Base-by-base conservation (phyloP, 2,797 vertebrate genomes). In the Hipposideros larvatus region DNA sequence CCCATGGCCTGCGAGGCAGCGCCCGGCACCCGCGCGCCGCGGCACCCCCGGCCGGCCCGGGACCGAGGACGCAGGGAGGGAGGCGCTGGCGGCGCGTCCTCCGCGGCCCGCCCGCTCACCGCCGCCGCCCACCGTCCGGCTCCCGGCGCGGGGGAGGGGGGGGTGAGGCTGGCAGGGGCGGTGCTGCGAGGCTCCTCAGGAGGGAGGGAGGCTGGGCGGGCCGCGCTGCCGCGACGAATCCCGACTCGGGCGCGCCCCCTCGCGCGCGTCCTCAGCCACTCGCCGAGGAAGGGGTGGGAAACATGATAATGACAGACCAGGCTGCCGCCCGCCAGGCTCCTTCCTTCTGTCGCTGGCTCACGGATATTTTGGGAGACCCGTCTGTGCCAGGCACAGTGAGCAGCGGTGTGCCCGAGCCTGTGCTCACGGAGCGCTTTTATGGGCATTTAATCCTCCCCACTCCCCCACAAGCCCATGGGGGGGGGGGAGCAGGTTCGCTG, bases 1-100 rank as follows among this genome's bases (percentile, higher is more conserved):
- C 98, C 98, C 98, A 98, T 98, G 98, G 98, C 98, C 98, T 98
- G 98, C 96, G 98, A 98, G 96, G 98, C 82, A 66, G 86, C 90
- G 91, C 79, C 57, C 83, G 93, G 79, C 95, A 85, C 85, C 89
- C 86, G 87, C 89, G 95, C 91, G 93, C 94, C 88, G 91, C 59
- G 61, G 59, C 91, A 85, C 94, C 96, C 83, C 90, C 90, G 79
- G 61, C 93, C 95, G 66, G 96, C 96, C 95, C 95, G 95, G 90
- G 94, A 86, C 94, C 79, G 53, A 91, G 87, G 43, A 93, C 93
- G 98, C 98, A 98, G 98, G 99, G 98, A 99, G 98, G 98, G 99
- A 99, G 99, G 94, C 91, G 80, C 78, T 19, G 91, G 90, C 87
- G 68, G 94, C 91, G 84, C 90, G 86, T 92, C 95, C 80, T 90